Base-by-base conservation (phyloP, 2,797 vertebrate genomes). In the Mus spretus region DNA sequence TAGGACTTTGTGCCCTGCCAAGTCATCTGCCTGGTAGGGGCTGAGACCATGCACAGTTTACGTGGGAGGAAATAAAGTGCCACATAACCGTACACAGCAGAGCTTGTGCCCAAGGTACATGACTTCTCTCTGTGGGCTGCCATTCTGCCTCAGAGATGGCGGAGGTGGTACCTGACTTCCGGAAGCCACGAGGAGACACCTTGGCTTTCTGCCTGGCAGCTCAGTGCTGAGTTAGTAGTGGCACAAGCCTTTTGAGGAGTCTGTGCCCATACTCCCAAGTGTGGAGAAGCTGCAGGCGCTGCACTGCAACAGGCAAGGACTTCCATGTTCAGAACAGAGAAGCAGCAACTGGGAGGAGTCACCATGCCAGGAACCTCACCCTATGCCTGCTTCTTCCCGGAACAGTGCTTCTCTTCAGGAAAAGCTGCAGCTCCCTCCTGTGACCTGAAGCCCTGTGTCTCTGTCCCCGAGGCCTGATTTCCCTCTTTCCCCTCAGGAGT, bases 401-500 rank as follows among this genome's bases (percentile, higher is more conserved):
- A 53, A 37, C 10, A 65, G 50, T 63, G 65, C 74, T 78, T 19
- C 61, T 40, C 84, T 61, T 34, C 61, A 28, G 57, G 88, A 81
- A 77, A 47, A 86, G 75, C 59, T 87, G 91, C 40, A 63, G 90
- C 10, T 55, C 82, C 31, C 63, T 34, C 65, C 6, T 72, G 70
- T 37, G 50, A 72, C n/a, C 67, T 20, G 65, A 50, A 55, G 40
- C 37, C 53, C 24, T 40, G 37, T 28, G 24, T 20, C 22, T 63
- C 44, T 37, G 72, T 75, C 55, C 57, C 22, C 61, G 55, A 59
- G 14, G 77, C 19, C 83, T 96, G 79, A 95, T 84, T 93, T 89
- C 59, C 19, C 59, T 92, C 91, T 95, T 78, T 94, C 85, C 72
- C 88, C 83, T 75, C 84, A 97, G 96, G 90, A 91, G 59, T 84